Evolutionary conservation across 2,797 vertebrate genomes (phyloP).

Genomic region (Catharus ustulatus): DNA sequence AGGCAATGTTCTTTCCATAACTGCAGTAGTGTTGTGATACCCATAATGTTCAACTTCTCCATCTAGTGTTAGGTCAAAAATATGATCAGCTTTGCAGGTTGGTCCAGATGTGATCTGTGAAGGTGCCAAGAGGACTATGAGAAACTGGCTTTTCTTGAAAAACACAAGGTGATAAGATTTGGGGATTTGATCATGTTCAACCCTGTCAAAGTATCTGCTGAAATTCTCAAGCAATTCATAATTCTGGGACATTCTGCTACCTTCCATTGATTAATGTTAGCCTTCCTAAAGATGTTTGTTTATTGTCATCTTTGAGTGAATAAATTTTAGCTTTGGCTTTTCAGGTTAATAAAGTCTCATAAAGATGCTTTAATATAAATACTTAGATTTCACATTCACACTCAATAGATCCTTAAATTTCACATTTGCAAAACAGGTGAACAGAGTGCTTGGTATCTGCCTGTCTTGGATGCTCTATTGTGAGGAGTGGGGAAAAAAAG

Average conservation of each 20-base stretch:
- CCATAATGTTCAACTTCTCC: not conserved
- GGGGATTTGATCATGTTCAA: not conserved
- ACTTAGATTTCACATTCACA: not conserved
- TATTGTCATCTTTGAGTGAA: not conserved
- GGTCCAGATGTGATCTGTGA: not conserved
- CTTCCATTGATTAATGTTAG: not conserved
- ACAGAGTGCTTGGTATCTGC: not conserved
- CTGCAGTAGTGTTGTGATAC: not conserved
- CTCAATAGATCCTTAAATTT: not conserved
- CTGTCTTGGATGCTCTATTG: not conserved
- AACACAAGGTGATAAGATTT: not conserved
- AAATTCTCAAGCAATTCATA: not conserved
- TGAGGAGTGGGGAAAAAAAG: rapidly evolving
- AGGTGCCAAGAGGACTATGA: not conserved
- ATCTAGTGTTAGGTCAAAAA: not conserved
- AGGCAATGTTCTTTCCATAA: not conserved
- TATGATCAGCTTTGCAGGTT: not conserved
- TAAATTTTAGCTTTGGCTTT: slow-evolving; percentile 13
- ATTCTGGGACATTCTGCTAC: not conserved
- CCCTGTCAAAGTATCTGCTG: not conserved
- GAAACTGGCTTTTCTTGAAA: not conserved
- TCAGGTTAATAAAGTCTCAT: not conserved
- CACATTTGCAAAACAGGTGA: not conserved
- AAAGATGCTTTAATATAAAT: not conserved
- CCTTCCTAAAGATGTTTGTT: not conserved